Evolutionary conservation across 1,140 invertebrate genomes (phyloP).

Genomic region (Trachymyrmex cornetzi): DNA sequence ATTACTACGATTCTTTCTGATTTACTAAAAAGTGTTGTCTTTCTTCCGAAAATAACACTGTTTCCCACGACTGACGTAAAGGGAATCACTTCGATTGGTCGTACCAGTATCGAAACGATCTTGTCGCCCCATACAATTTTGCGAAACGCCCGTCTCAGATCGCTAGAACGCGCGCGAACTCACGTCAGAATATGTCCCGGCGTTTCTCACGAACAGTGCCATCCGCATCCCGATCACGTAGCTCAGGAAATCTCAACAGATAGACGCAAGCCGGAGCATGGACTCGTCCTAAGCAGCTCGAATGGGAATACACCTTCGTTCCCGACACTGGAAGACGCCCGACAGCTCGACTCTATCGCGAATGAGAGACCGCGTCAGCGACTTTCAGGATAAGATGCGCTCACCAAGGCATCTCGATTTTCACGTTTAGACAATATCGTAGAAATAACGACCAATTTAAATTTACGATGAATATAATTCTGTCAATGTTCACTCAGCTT

Average conservation of each 20-base stretch:
- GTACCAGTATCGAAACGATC: constrained; percentile 32
- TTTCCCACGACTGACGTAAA: constrained; percentile 5
- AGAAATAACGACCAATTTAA: neutral
- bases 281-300: constrained; percentile 53
- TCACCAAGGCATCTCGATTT: constrained; percentile 24
- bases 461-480: constrained; percentile 4
- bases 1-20: neutral
- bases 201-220: constrained; percentile 13
- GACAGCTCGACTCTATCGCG: constrained; percentile 66
- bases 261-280: constrained; percentile 58
- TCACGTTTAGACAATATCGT: neutral
- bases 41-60: neutral
- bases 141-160: constrained; percentile 25
- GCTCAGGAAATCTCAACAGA: constrained; percentile 72
- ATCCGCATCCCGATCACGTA: constrained; percentile 68
- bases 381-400: constrained; percentile 53
- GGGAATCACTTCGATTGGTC: constrained; percentile 51
- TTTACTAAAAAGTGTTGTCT: neutral
- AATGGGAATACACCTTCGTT: constrained; percentile 70
- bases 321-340: constrained; percentile 42
- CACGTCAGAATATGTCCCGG: constrained; percentile 56
- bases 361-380: constrained; percentile 61
- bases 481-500: neutral
- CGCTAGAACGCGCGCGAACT: constrained; percentile 25
- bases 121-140: constrained; percentile 26